Conservation (phyloP, 2,797 vertebrate species). For the Picus viridis region DNA sequence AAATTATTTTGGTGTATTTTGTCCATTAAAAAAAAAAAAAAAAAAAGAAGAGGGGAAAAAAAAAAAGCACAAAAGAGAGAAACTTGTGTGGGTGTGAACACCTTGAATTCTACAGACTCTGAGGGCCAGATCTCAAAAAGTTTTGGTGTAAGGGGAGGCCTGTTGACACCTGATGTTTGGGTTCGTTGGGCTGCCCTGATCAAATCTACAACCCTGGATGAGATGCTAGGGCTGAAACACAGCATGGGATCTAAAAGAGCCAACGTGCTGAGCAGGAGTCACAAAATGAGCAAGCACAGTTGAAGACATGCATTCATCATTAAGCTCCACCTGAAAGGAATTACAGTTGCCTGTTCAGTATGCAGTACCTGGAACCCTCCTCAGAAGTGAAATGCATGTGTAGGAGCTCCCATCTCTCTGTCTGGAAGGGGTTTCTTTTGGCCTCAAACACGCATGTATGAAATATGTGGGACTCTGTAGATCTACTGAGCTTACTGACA, state of each 20-base stretch:
- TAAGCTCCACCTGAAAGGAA: neutral
- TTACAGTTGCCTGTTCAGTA: neutral
- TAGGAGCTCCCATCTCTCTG: neutral
- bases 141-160: rapidly evolving
- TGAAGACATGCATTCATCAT: neutral
- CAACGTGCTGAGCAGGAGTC: neutral
- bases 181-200: neutral
- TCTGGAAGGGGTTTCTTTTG: neutral
- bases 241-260: neutral
- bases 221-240: neutral
- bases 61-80: neutral
- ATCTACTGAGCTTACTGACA: neutral
- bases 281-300: neutral
- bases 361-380: neutral
- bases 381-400: neutral
- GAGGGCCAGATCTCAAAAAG: neutral
- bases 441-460: neutral
- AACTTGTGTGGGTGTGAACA: neutral
- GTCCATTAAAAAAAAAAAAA: neutral
- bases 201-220: neutral
- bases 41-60: neutral
- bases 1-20: neutral
- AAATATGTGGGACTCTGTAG: neutral
- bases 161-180: neutral
- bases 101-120: neutral